Evolutionary conservation across 2,888 invertebrate genomes (phyloP), one percentile per base, ranked within the genome.

Genomic region (Aradus depressus): DNA sequence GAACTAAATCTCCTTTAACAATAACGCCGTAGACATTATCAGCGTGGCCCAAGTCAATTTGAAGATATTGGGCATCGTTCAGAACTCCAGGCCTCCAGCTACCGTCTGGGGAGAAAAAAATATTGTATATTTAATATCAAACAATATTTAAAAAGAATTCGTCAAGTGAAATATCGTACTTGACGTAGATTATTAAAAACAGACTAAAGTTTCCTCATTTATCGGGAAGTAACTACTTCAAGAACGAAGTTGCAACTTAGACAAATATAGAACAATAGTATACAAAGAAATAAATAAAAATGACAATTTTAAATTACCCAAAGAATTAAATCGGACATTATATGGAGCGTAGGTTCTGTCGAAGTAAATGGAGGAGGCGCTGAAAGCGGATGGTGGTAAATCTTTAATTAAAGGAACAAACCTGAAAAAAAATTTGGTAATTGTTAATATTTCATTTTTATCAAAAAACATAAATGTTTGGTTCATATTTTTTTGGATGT

Each of bases 1-100:
- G 37, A 3, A 35, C 37, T 12, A 57, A 54, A 58, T 81, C 74
- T 18, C 89, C 89, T 62, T 80, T 80, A 58, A 86, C 66, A 8
- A 77, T 67, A 1, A 88, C 71, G 0, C 87, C 90, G 63, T 84
- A 86, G 16, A 91, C 65, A 0, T 83, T 79, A 62, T 80, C 77
- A 2, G 75, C 70, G 6, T 70, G 69, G 0, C 76, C 75, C 34
- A 90, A 70, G 61, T 77, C 73, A 22, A 84, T 70, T 67, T 84
- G 77, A 54, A 88, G 68, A 69, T 78, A 87, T 65, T 84, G 83
- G 61, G 78, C 69, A 58, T 68, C 63, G 62, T 82, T 75, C 21
- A 70, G 67, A 18, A 65, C 63, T 39, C 67, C 67, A 0, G 89
- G 81, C 49, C 75, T 75, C 90, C 90, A 90, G 61, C 79, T 78